A percentile compares a stretch with the other conserved stretches of the same genome.
Evolutionary conservation across 2,797 vertebrate genomes (phyloP).

Genomic region (Nyctibius grandis): DNA sequence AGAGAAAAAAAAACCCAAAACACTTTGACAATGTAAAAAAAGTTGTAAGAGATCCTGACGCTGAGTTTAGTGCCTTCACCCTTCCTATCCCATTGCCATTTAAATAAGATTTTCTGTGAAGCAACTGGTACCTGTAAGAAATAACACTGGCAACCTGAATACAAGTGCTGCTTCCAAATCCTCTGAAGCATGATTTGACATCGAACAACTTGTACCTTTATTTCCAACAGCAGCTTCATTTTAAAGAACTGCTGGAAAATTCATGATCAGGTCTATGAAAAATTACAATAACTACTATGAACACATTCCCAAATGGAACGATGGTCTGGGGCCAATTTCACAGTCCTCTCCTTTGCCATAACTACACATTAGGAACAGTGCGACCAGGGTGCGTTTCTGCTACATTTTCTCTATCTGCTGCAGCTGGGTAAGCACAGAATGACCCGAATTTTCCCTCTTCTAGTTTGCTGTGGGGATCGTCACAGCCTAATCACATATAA

Average conservation of each 20-base stretch:
- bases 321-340: background rate
- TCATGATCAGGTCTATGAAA: background rate
- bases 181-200: background rate
- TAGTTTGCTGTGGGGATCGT: background rate
- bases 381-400: background rate
- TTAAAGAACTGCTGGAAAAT: constrained; percentile 30
- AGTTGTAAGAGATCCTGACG: background rate
- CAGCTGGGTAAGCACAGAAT: background rate
- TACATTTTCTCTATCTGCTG: background rate
- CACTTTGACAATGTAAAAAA: background rate
- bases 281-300: background rate
- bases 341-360: background rate
- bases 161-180: background rate
- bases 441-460: background rate
- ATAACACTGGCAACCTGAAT: background rate
- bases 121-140: background rate
- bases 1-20: background rate
- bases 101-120: background rate
- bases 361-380: background rate
- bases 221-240: constrained; percentile 4
- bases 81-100: background rate
- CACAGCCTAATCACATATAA: background rate
- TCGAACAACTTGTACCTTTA: background rate
- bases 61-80: background rate
- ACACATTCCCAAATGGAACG: background rate